Base-by-base conservation (phyloP, 2,797 vertebrate species). In the Anableps anableps region DNA sequence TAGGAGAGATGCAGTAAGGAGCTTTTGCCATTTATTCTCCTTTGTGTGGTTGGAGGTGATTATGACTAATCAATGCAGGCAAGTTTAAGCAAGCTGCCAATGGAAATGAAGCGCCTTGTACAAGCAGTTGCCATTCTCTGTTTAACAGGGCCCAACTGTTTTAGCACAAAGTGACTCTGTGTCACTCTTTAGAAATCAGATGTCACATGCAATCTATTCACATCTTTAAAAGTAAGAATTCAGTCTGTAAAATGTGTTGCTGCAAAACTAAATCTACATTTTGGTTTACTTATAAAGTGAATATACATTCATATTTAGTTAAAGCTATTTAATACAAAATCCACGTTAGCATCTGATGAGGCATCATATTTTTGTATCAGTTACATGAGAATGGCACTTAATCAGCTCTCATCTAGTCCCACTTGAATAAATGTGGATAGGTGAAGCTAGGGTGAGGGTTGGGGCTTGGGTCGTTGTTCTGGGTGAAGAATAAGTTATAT, bases 11-110 rank as follows among this genome's bases (percentile, higher is more conserved):
- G 79, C 79, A 81, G 85, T 89, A 86, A 88, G 88, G 76, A 88
- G 90, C 88, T 88, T 89, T 88, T 80, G 81, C 84, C 85, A 86
- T 93, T 89, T 85, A 88, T 93, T 92, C 80, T 90, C 80, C 81
- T 90, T 94, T 93, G 89, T 93, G 90, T 88, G 85, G 84, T 81
- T 88, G 79, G 86, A 88, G 85, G 91, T 91, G 90, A 93, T 93
- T 92, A 93, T 93, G 87, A 91, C 84, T 86, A 88, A 93, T 94
- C 87, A 90, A 85, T 86, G 80, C 82, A 86, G 88, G 81, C 89
- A 88, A 89, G 84, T 88, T 90, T 82, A 80, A 86, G 75, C 26
- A 76, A 79, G 83, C 76, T 86, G 88, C 76, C 78, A 81, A 75
- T 80, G 81, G 89, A 83, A 87, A 89, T 83, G 47, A 84, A 82